Evolutionary conservation across 2,797 vertebrate species (phyloP).

Genomic region (Lepilemur septentrionalis): DNA sequence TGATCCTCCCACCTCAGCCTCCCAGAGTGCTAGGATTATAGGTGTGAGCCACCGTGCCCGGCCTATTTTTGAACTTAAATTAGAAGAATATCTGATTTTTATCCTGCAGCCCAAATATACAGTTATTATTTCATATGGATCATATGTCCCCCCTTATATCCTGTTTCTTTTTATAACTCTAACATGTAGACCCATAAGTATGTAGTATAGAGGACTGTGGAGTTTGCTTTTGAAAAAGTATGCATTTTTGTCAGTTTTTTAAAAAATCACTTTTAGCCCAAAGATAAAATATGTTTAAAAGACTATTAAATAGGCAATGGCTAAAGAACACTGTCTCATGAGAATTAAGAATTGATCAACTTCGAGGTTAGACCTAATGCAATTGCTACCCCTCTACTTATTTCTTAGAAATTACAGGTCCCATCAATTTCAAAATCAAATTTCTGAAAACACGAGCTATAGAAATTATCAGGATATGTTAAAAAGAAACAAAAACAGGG

Average conservation of each 20-base stretch:
- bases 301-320: neutral
- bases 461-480: neutral
- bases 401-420: neutral
- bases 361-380: neutral
- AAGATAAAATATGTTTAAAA: neutral
- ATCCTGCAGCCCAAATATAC: neutral
- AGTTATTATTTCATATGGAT: neutral
- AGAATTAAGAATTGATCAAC: slow-evolving; percentile 9
- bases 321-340: neutral
- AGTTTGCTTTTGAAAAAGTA: neutral
- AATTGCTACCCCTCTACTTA: neutral
- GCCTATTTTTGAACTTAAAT: neutral
- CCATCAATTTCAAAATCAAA: neutral
- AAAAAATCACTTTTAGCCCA: neutral
- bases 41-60: too few species aligned
- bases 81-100: slow-evolving; percentile 3
- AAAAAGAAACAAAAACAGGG: neutral
- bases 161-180: slow-evolving; percentile 6
- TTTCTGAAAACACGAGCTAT: neutral
- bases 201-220: neutral
- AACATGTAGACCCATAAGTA: neutral
- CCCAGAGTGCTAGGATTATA: too few species aligned
- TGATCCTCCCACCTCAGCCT: too few species aligned
- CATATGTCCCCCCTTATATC: neutral
- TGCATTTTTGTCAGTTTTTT: neutral